Evolutionary conservation across 2,113 vertebrate species (phyloP), one percentile per base, ranked within the genome.

Genomic region (Carollia perspicillata): DNA sequence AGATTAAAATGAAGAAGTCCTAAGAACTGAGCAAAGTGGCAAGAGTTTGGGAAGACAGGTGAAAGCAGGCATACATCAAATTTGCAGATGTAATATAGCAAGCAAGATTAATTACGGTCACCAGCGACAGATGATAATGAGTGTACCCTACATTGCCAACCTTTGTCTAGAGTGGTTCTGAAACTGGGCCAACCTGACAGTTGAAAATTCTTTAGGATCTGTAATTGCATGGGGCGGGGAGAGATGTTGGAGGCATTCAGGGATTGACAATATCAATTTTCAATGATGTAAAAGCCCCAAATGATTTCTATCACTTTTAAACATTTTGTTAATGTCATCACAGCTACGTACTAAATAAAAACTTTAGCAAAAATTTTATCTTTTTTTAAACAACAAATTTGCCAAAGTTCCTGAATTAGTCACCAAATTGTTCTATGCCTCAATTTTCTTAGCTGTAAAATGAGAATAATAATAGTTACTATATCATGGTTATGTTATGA

Each of bases 371-470:
- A 83, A 74, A 94, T 78, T 74, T 71, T 37, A 44, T 89, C n/a
- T 23, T 74, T 74, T 81, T 44, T 68, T 85, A 12, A 66, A 79
- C 23, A 89, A 71, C 42, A 81, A 89, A 58, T 20, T 49, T 86
- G 22, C 37, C 53, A 42, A 86, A 44, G 11, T 92, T 83, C 18
- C 77, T 51, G 18, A 33, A 78, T 66, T 44, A 83, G 16, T 51
- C 42, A 69, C n/a, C 69, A 63, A 63, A 92, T 51, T 71, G 60
- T 35, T 91, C 20, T 83, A 22, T 86, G 16, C n/a, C 40, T 92
- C 20, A 84, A 47, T 72, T 44, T 92, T 16, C 37, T 94, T 40
- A 88, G 55, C 40, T 87, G 33, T 42, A 85, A 92, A 96, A 93
- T 95, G 23, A 88, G 4, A 37, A 65, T 17, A 92, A 5, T 55